Percentiles rank a stretch among this genome's conserved stretches.
Conservation (phyloP, 23 tunicate species). For the Styela clava region DNA sequence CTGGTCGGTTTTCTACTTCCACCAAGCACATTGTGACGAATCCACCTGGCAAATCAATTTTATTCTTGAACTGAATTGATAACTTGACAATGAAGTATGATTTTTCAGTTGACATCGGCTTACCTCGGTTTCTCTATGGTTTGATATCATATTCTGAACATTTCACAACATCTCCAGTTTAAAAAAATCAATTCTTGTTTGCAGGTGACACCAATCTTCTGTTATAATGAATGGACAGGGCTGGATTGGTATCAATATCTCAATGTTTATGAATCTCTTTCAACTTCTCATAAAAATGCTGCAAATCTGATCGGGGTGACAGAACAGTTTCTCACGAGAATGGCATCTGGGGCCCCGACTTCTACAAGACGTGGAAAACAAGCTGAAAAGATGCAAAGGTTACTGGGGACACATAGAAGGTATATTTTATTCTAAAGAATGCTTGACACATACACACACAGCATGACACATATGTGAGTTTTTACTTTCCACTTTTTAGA, state of each 20-base stretch:
- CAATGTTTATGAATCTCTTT: conserved; percentile 41
- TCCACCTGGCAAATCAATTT: too few relatives aligned
- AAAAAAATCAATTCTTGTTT: not conserved
- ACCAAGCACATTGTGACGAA: too few relatives aligned
- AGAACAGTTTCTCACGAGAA: conserved; percentile 50
- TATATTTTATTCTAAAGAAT: conserved; percentile 2
- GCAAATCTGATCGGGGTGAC: conserved; percentile 63
- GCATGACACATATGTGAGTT: too few relatives aligned
- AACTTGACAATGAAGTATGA: too few relatives aligned
- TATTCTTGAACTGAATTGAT: too few relatives aligned
- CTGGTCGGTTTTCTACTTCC: too few relatives aligned
- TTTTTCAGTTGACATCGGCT: too few relatives aligned
- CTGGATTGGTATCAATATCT: conserved; percentile 75
- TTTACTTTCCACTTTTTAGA: too few relatives aligned
- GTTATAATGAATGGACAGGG: conserved; percentile 30
- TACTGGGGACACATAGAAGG: conserved; percentile 71
- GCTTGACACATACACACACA: too few relatives aligned
- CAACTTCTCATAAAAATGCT: conserved; percentile 58
- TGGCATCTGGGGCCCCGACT: conserved; percentile 53
- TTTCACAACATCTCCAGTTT: too few relatives aligned
- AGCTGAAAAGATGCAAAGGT: conserved; percentile 37
- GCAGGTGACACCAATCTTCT: conserved; percentile 72
- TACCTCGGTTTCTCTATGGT: too few relatives aligned
- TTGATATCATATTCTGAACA: too few relatives aligned
- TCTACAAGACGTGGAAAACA: conserved; percentile 18